Evolutionary conservation across 64 coral and sea anemone species (phyloP).

Genomic region (Pocillopora verrucosa): DNA sequence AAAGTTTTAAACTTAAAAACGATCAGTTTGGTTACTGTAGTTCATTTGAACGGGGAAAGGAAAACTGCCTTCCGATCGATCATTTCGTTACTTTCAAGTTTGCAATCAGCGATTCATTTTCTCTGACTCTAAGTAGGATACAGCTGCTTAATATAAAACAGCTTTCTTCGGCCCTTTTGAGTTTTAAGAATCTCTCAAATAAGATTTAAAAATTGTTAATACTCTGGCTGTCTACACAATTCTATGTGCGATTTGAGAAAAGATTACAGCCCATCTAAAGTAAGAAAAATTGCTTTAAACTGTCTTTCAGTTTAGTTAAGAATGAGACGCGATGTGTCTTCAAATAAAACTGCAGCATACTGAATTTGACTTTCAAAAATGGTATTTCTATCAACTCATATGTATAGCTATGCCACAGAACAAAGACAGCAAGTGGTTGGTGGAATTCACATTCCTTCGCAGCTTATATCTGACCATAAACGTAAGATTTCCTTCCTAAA

Average conservation of each 20-base stretch:
- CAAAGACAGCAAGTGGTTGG: not conserved
- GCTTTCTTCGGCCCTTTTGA: not conserved
- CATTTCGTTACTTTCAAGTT: not conserved
- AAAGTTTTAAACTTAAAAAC: constrained; percentile 41
- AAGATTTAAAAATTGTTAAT: not conserved
- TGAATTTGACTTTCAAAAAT: not conserved
- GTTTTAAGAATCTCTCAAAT: not conserved
- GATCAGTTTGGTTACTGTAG: constrained; percentile 14
- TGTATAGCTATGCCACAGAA: not conserved
- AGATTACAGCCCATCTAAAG: not conserved
- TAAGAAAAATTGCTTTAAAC: too few species aligned
- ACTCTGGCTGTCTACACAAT: not conserved
- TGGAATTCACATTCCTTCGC: not conserved
- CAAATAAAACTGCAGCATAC: not conserved
- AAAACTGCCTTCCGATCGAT: not conserved
- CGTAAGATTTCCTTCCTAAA: not conserved
- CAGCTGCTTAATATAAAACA: not conserved
- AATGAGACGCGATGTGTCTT: too few species aligned
- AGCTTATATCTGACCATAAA: constrained; percentile 22
- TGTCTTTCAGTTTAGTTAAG: too few species aligned
- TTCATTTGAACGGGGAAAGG: constrained; percentile 2
- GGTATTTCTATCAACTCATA: not conserved
- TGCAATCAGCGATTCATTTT: constrained; percentile 9
- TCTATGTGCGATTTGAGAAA: not conserved
- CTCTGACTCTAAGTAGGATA: not conserved